Percentiles rank a stretch among this genome's conserved stretches.
phyloP scores from a whole-genome alignment of 2,888 invertebrate genomes.

The Rosalia funebris region DNA sequence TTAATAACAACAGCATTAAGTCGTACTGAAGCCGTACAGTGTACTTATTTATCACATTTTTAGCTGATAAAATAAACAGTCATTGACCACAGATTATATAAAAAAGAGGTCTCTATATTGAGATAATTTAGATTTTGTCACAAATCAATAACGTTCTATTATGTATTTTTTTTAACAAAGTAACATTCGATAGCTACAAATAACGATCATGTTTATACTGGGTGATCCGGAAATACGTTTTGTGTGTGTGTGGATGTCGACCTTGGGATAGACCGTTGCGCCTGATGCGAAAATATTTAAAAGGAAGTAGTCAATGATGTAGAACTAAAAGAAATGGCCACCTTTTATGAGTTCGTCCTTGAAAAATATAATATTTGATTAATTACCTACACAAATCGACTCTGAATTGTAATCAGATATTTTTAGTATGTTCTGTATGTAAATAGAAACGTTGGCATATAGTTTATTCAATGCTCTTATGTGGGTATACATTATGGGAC shows the following conservation, averaged over 20 bases:
- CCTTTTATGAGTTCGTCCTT: slow-evolving; percentile 1
- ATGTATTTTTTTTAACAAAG: neutral
- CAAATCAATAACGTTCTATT: neutral
- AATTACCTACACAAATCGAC: slow-evolving; percentile 1
- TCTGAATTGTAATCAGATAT: slow-evolving; percentile 1
- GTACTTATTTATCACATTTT: neutral
- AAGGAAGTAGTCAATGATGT: slow-evolving; percentile 2
- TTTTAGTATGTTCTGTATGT: neutral
- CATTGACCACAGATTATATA: neutral
- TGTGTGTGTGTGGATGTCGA: neutral
- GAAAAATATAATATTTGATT: slow-evolving; percentile 3
- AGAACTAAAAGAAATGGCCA: slow-evolving; percentile 4
- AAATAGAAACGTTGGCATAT: neutral
- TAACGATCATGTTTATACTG: neutral
- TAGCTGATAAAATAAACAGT: neutral
- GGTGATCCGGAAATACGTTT: neutral
- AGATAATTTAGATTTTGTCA: neutral
- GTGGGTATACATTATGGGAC: slow-evolving; percentile 10
- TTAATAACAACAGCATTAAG: neutral
- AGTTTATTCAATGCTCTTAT: neutral
- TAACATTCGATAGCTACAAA: neutral
- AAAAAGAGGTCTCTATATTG: neutral
- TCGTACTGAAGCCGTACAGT: neutral
- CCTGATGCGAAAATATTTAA: neutral
- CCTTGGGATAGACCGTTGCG: neutral